Evolutionary conservation across 2,797 vertebrate species (phyloP).

Genomic region (Sciurus carolinensis): DNA sequence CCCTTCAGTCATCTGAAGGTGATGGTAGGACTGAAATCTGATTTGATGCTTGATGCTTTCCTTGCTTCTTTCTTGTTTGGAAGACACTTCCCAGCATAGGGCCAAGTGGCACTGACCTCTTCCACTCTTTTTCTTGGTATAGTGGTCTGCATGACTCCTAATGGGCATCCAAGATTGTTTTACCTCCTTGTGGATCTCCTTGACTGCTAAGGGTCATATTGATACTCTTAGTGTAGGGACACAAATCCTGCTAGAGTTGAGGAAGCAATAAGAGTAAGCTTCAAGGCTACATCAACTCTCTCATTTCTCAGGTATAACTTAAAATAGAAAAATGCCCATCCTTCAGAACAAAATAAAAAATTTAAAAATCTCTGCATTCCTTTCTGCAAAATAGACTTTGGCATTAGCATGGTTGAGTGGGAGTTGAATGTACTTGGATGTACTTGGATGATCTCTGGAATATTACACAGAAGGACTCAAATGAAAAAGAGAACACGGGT

Average conservation of each 20-base stretch:
- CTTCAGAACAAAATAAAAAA: not conserved
- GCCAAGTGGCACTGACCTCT: not conserved
- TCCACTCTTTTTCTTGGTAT: not conserved
- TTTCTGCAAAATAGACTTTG: not conserved
- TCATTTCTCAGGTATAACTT: constrained; percentile 37
- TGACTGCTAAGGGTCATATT: not conserved
- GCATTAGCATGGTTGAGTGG: not conserved
- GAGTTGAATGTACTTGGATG: not conserved
- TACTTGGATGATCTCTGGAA: not conserved
- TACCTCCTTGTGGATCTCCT: not conserved
- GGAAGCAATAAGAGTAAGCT: not conserved
- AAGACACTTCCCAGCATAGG: not conserved
- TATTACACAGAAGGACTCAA: not conserved
- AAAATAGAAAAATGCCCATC: not conserved
- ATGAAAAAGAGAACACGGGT: not conserved
- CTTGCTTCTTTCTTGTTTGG: not conserved
- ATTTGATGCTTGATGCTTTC: constrained; percentile 14
- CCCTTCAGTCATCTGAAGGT: not conserved
- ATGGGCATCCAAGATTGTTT: not conserved
- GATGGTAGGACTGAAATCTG: not conserved
- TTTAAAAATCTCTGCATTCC: not conserved
- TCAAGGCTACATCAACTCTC: not conserved
- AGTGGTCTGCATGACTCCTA: not conserved
- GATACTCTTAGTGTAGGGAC: not conserved
- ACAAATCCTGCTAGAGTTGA: not conserved